Conservation (phyloP, 2,797 vertebrate genomes). For the Hapalemur alaotrensis region DNA sequence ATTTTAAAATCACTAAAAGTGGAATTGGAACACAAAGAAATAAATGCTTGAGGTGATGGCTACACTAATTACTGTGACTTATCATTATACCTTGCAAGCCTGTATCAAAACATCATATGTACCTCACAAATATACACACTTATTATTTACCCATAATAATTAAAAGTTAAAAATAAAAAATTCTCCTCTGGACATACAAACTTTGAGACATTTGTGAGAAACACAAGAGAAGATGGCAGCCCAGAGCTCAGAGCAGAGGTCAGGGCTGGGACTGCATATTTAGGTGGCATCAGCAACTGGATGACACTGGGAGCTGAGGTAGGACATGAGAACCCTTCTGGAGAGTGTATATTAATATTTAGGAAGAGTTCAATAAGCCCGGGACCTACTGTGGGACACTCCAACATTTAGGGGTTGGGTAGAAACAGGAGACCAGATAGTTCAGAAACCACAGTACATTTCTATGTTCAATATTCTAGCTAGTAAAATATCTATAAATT, state of each 20-base stretch:
- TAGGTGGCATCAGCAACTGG: no score
- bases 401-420: neutral
- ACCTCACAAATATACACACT: neutral
- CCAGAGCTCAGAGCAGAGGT: neutral
- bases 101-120: neutral
- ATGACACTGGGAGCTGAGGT: fast-evolving
- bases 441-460: neutral
- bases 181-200: neutral
- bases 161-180: neutral
- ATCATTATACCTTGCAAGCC: neutral
- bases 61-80: neutral
- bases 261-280: no score
- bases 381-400: neutral
- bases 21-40: neutral
- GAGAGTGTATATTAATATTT: fast-evolving
- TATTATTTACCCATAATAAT: neutral
- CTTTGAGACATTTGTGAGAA: neutral
- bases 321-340: neutral
- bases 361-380: no score
- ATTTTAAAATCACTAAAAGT: neutral
- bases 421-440: neutral
- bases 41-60: neutral
- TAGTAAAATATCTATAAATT: neutral
- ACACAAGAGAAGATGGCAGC: neutral
- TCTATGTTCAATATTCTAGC: neutral